Base-by-base conservation (phyloP, 2,888 invertebrate species). In the Troides aeacus region DNA sequence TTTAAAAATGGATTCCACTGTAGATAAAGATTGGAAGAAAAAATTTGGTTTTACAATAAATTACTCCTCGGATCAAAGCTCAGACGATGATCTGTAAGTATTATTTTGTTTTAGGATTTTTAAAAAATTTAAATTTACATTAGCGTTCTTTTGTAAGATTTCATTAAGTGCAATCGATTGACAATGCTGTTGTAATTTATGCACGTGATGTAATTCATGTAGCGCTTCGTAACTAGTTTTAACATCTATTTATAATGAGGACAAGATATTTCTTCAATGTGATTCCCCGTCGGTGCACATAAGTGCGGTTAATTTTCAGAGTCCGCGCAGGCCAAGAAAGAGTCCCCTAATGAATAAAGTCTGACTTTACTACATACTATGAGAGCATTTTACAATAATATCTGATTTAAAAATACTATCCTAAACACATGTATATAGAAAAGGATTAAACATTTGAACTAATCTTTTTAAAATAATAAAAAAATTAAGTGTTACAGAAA, bases 21-120 rank as follows among this genome's bases (percentile, higher is more conserved):
- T 80, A 67, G 89, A 91, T 74, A 84, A 85, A 62, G 92, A 93
- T 73, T 93, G 93, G 93, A 93, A 92, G 79, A 87, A 85, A 71
- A 85, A 86, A 66, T 80, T 93, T 65, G 93, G 93, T 15, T 90
- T 93, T 72, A 86, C 90, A 62, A 93, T 93, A 69, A 93, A 93
- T 79, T 93, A 89, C 74, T 85, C 87, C 72, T 91, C 93, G 4
- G 88, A 84, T n/a, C 89, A 88, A 70, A 90, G 88, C 72, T 90
- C 92, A 0, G 93, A 93, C 39, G 93, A 93, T 72, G 93, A 93
- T 75, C 83, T 84, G 92, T 92, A 78, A 90, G 92, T 89, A 72
- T 36, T 36, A 60, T 64, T 21, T 46, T 62, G 64, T 70, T 21
- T 56, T 8, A 12, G 21, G 0, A 58, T 12, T 23, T 8, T 23